Evolutionary conservation across 2,888 invertebrate species (phyloP).

Genomic region (Aphelenchoides bicaudatus): DNA sequence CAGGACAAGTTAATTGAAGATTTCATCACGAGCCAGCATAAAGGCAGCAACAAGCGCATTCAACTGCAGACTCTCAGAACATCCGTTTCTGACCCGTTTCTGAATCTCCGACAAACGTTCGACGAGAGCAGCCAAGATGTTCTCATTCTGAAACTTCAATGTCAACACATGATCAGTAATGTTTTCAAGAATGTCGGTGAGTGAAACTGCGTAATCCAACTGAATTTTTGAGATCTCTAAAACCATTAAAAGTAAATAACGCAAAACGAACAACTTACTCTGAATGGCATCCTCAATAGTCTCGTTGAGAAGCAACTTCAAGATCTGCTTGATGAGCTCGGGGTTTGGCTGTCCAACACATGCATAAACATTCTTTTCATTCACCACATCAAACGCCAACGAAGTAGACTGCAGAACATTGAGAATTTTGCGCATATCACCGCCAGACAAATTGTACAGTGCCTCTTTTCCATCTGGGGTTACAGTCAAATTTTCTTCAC

Average conservation of each 20-base stretch:
- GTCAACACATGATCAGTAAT: conserved; percentile 73
- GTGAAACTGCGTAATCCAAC: conserved; percentile 81
- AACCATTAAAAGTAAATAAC: conserved; percentile 31
- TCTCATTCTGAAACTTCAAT: conserved; percentile 35
- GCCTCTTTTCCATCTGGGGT: conserved; percentile 85
- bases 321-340: conserved; percentile 79
- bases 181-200: conserved; percentile 87
- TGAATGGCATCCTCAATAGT: conserved; percentile 41
- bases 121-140: conserved; percentile 67
- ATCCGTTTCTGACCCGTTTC: conserved; percentile 76
- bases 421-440: conserved; percentile 95
- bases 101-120: conserved; percentile 86
- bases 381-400: conserved; percentile 82
- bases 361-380: conserved; percentile 84
- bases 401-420: conserved; percentile 91
- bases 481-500: conserved; percentile 62
- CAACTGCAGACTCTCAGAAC: conserved; percentile 84
- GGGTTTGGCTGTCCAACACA: conserved; percentile 94
- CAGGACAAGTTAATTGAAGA: conserved; percentile 16
- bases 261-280: conserved; percentile 32
- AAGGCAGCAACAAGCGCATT: conserved; percentile 82
- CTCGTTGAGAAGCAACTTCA: conserved; percentile 73
- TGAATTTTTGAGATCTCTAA: conserved; percentile 72
- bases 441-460: conserved; percentile 80
- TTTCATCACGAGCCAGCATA: conserved; percentile 63